Percentiles rank a stretch among this genome's conserved stretches.
phyloP scores from a whole-genome alignment of 2,113 vertebrate species.

The Podarcis raffonei region DNA sequence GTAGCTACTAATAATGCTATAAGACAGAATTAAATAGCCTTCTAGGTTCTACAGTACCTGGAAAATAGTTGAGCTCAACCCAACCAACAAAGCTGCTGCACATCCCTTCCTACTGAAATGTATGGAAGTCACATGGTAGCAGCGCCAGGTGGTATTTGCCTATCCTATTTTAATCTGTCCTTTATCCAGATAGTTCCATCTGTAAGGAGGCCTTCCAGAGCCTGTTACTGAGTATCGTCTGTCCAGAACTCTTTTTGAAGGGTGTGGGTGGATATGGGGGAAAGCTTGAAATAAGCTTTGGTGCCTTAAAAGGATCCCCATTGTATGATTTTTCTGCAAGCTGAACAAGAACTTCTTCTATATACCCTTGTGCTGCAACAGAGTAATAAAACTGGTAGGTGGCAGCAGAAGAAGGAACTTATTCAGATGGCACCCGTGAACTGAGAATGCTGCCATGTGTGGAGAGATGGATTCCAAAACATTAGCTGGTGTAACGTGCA shows the following conservation, averaged over 20 bases:
- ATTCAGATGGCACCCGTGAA: conserved; percentile 63
- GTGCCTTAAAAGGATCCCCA: conserved; percentile 54
- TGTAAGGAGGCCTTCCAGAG: conserved; percentile 38
- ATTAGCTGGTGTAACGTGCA: conserved; percentile 56
- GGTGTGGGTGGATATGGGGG: conserved; percentile 11
- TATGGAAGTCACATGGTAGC: background rate
- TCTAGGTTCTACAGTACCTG: conserved; percentile 11
- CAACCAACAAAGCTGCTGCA: background rate
- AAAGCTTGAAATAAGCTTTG: conserved; percentile 41
- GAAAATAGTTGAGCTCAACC: background rate
- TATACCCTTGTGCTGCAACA: conserved; percentile 83
- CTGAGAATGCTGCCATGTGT: conserved; percentile 61
- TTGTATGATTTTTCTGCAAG: conserved; percentile 59
- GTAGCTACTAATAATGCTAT: background rate
- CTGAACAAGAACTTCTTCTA: conserved; percentile 78
- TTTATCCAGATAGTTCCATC: conserved; percentile 8
- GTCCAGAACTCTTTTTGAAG: conserved; percentile 46
- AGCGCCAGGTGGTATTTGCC: background rate
- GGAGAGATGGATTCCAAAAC: conserved; percentile 64
- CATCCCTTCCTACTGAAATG: background rate
- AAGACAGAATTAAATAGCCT: conserved; percentile 21
- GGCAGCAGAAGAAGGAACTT: conserved; percentile 74
- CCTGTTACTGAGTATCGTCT: conserved; percentile 33
- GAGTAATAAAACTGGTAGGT: conserved; percentile 80
- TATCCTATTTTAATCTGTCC: background rate